Evolutionary conservation across 1,140 invertebrate species (phyloP), one percentile per base, ranked within the genome.

Genomic region (Thaumetopoea pityocampa): DNA sequence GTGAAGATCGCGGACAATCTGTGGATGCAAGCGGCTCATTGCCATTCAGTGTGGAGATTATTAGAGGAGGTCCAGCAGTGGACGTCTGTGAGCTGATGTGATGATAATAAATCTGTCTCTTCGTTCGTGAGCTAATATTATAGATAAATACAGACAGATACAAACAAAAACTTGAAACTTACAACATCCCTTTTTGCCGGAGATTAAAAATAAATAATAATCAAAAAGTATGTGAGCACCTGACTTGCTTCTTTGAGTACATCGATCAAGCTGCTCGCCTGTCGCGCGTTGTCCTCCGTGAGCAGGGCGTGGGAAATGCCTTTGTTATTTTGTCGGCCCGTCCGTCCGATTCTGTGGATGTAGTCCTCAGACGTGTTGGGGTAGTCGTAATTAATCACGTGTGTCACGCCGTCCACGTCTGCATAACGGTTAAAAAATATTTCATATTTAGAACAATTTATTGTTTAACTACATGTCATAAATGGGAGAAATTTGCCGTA

Each of bases 321-420:
- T 11, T 90, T 92, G 30, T 92, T 92, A 22, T 91, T 88, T 10
- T 89, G 90, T n/a, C 95, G 88, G 7, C 92, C 95, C 8, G 95
- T 96, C 52, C 95, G 87, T 6, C 95, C 95, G 64, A 96, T 96
- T 27, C 95, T 89, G 67, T 96, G 95, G 18, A 96, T 92, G 80
- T 96, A 96, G 77, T 96, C 95, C 78, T 96, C 95, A 5, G 92
- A 92, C 45, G 91, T 92, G 50, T 91, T 92, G 1, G 95, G 94
- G 73, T 93, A 96, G 79, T 96, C 95, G 82, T 91, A 94, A 82
- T 96, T 96, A 65, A 96, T 92, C 7, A 96, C 94, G 88, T 93
- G 94, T 61, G 94, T 94, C 45, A 96, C 91, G 71, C 96, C 94
- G 64, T 93, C 91, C 45, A 96, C 79, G 69, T 83, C 76, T 80